These are phyloP conservation scores for Rhadina sibilatrix DNA, from an alignment of 2,113 vertebrate species.

Conservation along the genomic window DNA sequence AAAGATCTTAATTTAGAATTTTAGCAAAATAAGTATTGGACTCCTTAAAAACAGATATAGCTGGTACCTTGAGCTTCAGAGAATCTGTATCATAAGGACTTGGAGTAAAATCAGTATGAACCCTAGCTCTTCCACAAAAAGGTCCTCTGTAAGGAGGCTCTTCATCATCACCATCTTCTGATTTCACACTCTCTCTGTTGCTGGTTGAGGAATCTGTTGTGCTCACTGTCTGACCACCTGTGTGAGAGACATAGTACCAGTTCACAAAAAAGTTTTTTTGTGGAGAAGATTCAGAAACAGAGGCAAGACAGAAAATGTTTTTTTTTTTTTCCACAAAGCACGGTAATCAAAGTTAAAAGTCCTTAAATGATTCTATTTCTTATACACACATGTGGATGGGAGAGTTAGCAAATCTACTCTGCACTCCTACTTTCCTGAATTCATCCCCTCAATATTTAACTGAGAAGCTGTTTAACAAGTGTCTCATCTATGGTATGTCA, in stretches of 20 bases:
- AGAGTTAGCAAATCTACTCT: not conserved
- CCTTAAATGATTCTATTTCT: not conserved
- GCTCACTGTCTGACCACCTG: conserved; percentile 96
- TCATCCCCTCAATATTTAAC: not conserved
- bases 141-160: conserved; percentile 95
- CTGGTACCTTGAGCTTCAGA: conserved; percentile 92
- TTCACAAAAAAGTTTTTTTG: not conserved
- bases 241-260: not conserved
- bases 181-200: conserved; percentile 97
- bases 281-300: not conserved
- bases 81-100: conserved; percentile 97
- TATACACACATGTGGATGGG: not conserved
- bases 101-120: conserved; percentile 98
- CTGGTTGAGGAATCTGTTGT: conserved; percentile 98
- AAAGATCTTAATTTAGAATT: not conserved
- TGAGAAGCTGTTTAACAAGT: not conserved
- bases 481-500: not conserved
- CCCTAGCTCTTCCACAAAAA: conserved; percentile 92
- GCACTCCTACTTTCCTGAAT: not conserved
- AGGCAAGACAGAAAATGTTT: not conserved
- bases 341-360: not conserved
- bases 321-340: not conserved
- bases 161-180: conserved; percentile 96
- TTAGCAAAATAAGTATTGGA: not conserved
- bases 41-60: not conserved